phyloP scores from a whole-genome alignment of 2,888 invertebrate genomes.

The Meloe dianella region DNA sequence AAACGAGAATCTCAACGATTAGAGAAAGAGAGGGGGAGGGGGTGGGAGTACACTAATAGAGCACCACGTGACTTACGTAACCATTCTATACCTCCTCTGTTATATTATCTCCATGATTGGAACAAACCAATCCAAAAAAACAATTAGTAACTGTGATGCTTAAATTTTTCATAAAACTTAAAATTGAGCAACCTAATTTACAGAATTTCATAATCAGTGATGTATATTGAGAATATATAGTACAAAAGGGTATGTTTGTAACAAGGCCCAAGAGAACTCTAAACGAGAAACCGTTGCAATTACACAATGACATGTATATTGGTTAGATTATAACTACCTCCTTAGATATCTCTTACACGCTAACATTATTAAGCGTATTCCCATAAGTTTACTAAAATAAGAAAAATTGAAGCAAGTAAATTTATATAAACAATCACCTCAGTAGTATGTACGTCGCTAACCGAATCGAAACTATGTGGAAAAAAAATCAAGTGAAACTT shows the following conservation, averaged over 20 bases:
- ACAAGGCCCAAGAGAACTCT: conserved; percentile 41
- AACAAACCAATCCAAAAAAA: no score
- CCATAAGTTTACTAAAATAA: background rate
- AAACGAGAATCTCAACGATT: no score
- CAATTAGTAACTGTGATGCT: no score
- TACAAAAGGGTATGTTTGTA: conserved; percentile 21
- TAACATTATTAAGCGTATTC: background rate
- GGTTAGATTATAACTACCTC: conserved; percentile 35
- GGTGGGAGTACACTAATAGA: no score
- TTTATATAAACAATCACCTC: background rate
- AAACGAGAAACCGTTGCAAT: conserved; percentile 40
- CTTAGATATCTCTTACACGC: conserved; percentile 36
- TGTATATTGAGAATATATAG: background rate
- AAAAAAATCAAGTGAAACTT: background rate
- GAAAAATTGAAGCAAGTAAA: background rate
- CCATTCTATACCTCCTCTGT: no score
- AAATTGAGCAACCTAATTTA: background rate
- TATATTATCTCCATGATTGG: no score
- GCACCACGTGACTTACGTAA: no score
- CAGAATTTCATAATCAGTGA: conserved; percentile 21
- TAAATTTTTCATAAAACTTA: no score
- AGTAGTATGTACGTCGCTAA: no score
- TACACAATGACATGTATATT: conserved; percentile 45
- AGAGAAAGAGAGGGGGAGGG: no score
- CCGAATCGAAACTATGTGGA: background rate